Evolutionary conservation across 2,888 invertebrate species (phyloP), one percentile per base, ranked within the genome.

Genomic region (Helicoverpa assulta): DNA sequence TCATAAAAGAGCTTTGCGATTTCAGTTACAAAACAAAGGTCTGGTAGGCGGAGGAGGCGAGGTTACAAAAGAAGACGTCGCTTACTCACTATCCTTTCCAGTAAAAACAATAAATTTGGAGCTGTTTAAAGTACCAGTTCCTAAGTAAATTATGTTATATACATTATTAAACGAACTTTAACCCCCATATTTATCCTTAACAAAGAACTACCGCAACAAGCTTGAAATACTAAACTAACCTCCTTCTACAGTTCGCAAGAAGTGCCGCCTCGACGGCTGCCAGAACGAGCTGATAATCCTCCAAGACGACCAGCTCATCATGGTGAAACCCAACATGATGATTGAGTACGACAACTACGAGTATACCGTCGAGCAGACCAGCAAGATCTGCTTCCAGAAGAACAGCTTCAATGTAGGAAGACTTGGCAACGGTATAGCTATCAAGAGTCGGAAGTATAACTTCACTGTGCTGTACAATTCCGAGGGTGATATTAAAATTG

Each of bases 381-480:
- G 95, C 87, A 96, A 94, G 92, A 97, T 96, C 83, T 97, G 96
- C 80, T 96, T 93, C 88, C 96, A 96, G 89, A 96, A 94, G 88
- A 94, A 96, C 83, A 96, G 96, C 62, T 98, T 98, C 88, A 96
- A 96, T 0, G 96, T 98, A 3, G 96, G 96, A 10, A 96, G 96
- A 63, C 94, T 98, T 0, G 98, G 98, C 0, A 96, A 97, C 67
- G 97, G 97, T 0, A 91, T 98, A 0, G 93, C 97, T 1, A 96
- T 98, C 72, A 96, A 97, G 21, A 98, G 98, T 0, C 96, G 96
- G 71, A 96, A 96, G 67, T 97, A 97, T 83, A 97, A 97, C 64
- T 98, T 98, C 88, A 97, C 97, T 93, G 96, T 98, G 1, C 96
- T 97, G 2, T 98, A 97, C 93, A 97, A 97, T 85, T 95, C 96